Base-by-base conservation (phyloP, 2,888 invertebrate genomes). In the Octodonta nipae region DNA sequence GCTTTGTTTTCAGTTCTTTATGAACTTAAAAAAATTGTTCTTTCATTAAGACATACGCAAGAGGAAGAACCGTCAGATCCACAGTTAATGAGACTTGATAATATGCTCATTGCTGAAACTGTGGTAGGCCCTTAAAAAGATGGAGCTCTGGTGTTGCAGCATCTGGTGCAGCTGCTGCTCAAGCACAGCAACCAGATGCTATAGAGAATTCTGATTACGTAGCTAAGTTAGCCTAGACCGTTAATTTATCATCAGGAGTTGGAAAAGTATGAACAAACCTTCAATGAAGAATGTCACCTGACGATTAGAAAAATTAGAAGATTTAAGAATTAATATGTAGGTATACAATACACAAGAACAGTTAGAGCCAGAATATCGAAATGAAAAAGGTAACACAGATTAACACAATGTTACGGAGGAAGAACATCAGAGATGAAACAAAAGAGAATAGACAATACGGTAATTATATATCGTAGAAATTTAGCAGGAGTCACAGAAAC, bases 181-280 rank as follows among this genome's bases (percentile, higher is more conserved):
- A 78, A 55, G 74, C 78, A 38, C 78, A 78, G 41, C 76, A 78
- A 62, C 78, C 84, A 44, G 91, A 92, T 65, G 91, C 92, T 50
- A 93, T 93, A 60, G 98, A 99, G 67, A 96, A 98, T 67, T 93
- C 96, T 39, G 98, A 99, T 66, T 98, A 99, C 70, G 78, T 95
- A 52, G 93, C 93, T 51, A 98, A 98, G 66, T 73, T 99, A 54
- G 88, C 92, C 8, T 96, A 98, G 69, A 98, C 99, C 61, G 75
- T 98, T 40, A 67, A 96, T 98, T 54, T 98, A 99, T 67, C 95
- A 96, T 65, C 38, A 41, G 66, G 98, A 98, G 66, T 66, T 99
- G 56, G 93, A 95, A 66, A 98, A 98, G 72, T 98, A 99, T 60
- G 95, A 98, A 68, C 95, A 96, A 74, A 96, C 96, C n/a, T 98